Conservation (phyloP, 2,888 invertebrate genomes). For the Tortricodes alternella region DNA sequence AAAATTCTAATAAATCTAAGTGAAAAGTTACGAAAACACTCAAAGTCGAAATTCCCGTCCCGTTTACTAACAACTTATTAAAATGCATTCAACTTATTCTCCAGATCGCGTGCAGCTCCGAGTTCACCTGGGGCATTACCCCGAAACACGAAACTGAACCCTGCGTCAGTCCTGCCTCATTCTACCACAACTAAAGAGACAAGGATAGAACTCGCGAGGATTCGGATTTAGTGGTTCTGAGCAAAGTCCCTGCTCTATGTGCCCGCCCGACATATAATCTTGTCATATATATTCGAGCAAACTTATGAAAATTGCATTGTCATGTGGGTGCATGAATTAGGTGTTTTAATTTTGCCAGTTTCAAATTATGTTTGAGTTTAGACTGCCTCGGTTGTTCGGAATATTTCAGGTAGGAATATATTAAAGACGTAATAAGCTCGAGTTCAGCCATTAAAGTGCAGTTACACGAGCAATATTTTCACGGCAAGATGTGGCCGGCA, state of each 20-base stretch:
- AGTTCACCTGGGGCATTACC: neutral
- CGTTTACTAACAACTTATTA: neutral
- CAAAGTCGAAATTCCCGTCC: neutral
- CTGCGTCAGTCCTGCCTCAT: too few species aligned
- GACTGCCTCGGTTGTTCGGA: neutral
- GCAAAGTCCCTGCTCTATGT: neutral
- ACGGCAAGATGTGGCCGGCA: too few species aligned
- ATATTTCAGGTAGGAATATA: neutral
- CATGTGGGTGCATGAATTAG: constrained; percentile 3
- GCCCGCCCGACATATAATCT: constrained; percentile 3
- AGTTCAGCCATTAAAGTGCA: too few species aligned
- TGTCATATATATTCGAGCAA: neutral
- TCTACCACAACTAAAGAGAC: too few species aligned
- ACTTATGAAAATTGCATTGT: constrained; percentile 11
- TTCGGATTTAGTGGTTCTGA: too few species aligned
- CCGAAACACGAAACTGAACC: neutral
- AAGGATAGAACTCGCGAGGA: too few species aligned
- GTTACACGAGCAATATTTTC: too few species aligned
- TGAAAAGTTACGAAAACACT: neutral
- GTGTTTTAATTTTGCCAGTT: constrained; percentile 13
- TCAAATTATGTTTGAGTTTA: neutral
- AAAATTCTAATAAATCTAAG: neutral
- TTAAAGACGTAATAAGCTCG: too few species aligned
- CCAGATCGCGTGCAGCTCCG: neutral
- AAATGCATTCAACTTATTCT: constrained; percentile 2